Conservation (phyloP, 2,888 invertebrate species). For the Smittia aterrima region DNA sequence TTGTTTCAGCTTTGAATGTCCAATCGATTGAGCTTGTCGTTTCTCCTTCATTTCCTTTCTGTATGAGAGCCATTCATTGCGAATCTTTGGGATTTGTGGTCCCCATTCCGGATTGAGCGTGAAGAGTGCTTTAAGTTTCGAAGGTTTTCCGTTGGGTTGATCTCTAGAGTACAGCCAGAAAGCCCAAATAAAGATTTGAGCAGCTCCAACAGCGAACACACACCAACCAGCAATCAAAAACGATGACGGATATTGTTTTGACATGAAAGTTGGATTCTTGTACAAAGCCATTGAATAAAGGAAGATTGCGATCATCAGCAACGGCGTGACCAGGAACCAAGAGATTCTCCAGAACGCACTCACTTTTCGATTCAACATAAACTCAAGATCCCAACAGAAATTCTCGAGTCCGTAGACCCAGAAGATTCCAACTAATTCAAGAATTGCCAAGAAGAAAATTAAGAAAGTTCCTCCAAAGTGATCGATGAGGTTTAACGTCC, state of each 20-base stretch:
- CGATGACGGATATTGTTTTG: conserved; percentile 58
- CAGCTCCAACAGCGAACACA: conserved; percentile 54
- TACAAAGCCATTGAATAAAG: conserved; percentile 65
- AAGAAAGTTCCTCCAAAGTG: conserved; percentile 63
- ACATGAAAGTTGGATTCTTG: conserved; percentile 60
- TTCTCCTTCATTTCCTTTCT: conserved; percentile 55
- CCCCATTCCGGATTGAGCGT: conserved; percentile 64
- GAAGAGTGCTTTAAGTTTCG: conserved; percentile 48
- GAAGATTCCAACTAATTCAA: conserved; percentile 58
- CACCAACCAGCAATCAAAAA: conserved; percentile 58
- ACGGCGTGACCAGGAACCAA: conserved; percentile 72
- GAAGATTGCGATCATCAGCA: conserved; percentile 66
- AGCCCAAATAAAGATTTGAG: conserved; percentile 58
- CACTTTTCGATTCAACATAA: conserved; percentile 67
- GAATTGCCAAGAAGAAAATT: conserved; percentile 59
- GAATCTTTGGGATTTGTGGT: conserved; percentile 57
- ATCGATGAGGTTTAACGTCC: conserved; percentile 60
- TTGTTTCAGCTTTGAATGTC: conserved; percentile 48
- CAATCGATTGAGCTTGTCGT: conserved; percentile 47
- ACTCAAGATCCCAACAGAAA: conserved; percentile 70
- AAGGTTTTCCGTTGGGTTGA: conserved; percentile 47
- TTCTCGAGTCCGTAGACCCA: conserved; percentile 65
- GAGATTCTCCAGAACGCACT: conserved; percentile 74
- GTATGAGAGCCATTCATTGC: conserved; percentile 61
- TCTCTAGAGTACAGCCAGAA: conserved; percentile 49